Evolutionary conservation across 2,797 vertebrate species (phyloP).

Genomic region (Bryconaethiops microstoma): DNA sequence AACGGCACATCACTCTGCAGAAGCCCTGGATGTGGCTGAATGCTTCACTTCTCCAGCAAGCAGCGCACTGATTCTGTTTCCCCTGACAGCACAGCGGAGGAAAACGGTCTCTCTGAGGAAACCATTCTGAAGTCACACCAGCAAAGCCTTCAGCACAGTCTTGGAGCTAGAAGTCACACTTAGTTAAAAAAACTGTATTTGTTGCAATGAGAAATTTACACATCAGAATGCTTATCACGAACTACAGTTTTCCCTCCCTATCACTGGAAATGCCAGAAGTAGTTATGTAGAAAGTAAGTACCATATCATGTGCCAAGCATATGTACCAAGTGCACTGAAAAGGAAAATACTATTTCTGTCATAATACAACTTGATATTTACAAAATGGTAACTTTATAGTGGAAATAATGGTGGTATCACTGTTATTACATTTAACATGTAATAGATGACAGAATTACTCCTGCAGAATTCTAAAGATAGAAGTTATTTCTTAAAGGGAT

Average conservation of each 20-base stretch:
- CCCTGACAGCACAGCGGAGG: slow-evolving; percentile 52
- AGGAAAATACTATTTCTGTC: neutral
- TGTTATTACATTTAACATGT: no score
- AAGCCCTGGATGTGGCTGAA: slow-evolving; percentile 59
- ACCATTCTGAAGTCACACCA: slow-evolving; percentile 48
- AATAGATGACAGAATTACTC: neutral
- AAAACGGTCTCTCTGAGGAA: slow-evolving; percentile 54
- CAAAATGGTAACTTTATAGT: neutral
- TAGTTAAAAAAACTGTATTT: slow-evolving; percentile 5
- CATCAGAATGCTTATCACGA: neutral
- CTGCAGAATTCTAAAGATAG: neutral
- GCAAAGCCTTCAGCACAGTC: slow-evolving; percentile 37
- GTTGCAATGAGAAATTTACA: slow-evolving; percentile 11
- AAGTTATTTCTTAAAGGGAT: neutral
- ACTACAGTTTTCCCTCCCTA: neutral
- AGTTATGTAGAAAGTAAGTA: neutral
- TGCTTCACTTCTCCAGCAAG: slow-evolving; percentile 57
- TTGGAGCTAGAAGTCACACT: slow-evolving; percentile 25
- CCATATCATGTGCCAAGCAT: neutral
- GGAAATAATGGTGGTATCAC: neutral
- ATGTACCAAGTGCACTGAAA: neutral
- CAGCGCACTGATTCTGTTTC: slow-evolving; percentile 54
- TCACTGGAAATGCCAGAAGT: neutral
- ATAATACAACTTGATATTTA: neutral
- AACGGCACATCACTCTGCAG: slow-evolving; percentile 59